Conservation (phyloP, 2,113 vertebrate species). For the Laticauda colubrina region DNA sequence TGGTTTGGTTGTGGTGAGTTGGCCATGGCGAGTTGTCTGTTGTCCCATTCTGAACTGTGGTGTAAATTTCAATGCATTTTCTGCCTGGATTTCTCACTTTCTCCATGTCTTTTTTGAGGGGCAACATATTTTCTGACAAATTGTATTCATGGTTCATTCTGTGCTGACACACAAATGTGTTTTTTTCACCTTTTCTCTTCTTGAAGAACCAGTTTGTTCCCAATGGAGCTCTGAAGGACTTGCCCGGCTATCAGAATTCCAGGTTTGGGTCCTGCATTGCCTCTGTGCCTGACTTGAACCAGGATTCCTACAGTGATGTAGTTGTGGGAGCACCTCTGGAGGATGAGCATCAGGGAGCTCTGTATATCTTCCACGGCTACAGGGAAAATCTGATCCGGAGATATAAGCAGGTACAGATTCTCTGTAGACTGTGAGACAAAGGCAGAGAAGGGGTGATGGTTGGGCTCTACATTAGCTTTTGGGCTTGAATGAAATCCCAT, state of each 20-base stretch:
- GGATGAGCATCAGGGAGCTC: constrained; percentile 84
- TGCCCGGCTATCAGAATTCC: constrained; percentile 85
- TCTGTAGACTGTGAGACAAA: not conserved
- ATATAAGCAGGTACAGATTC: constrained; percentile 83
- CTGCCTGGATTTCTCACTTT: not conserved
- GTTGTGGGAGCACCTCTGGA: constrained; percentile 91
- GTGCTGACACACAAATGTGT: not conserved
- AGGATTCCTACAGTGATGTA: constrained; percentile 88
- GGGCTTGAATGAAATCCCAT: not conserved
- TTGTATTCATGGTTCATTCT: not conserved
- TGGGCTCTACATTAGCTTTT: not conserved
- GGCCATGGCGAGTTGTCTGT: too few species aligned
- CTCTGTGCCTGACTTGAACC: constrained; percentile 87
- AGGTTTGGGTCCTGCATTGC: constrained; percentile 90
- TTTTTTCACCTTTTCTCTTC: not conserved
- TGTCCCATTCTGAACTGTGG: not conserved
- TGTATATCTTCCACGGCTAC: constrained; percentile 88
- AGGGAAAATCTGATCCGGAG: constrained; percentile 76
- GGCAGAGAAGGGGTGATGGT: not conserved
- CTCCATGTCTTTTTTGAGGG: not conserved
- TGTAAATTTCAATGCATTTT: not conserved
- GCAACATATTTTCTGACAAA: not conserved
- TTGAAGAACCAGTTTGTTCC: constrained; percentile 76
- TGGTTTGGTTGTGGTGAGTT: not conserved
- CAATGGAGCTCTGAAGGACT: constrained; percentile 78